Conservation (phyloP, 1,140 invertebrate species). For the Aphelenchoides fujianensis region DNA sequence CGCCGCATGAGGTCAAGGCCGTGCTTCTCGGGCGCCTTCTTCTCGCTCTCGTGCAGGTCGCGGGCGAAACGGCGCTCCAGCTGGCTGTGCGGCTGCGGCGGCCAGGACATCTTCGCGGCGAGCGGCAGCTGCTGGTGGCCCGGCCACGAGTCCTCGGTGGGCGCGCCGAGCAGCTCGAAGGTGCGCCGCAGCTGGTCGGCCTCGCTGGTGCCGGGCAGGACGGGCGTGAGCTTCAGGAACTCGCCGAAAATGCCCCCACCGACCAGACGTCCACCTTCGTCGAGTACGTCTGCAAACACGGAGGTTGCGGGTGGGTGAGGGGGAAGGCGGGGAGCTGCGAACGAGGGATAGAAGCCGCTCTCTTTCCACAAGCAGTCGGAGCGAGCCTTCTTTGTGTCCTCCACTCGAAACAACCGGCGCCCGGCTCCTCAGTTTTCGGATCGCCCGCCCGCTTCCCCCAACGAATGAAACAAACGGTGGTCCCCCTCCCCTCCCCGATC, state of each 20-base stretch:
- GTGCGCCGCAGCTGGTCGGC: conserved; percentile 73
- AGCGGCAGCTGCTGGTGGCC: conserved; percentile 83
- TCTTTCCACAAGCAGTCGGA: no score
- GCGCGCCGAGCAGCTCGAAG: conserved; percentile 84
- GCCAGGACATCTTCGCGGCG: conserved; percentile 34
- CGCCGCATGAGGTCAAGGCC: conserved; percentile 12
- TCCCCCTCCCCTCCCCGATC: no score
- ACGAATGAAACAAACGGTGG: no score
- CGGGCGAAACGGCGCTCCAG: conserved; percentile 66
- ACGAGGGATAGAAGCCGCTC: no score
- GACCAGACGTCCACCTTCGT: conserved; percentile 96
- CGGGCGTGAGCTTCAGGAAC: conserved; percentile 84
- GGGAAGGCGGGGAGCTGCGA: no score
- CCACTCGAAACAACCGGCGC: no score
- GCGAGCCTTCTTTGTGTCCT: no score
- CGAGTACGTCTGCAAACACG: conserved; percentile 68
- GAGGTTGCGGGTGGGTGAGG: no score
- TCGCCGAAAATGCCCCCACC: conserved; percentile 96
- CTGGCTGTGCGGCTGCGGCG: conserved; percentile 67
- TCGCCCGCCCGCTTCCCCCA: no score
- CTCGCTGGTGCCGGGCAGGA: conserved; percentile 81
- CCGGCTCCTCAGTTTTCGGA: no score
- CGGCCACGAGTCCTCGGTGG: conserved; percentile 90
- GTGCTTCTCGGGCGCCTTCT: conserved; percentile 74
- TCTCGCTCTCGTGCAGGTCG: conserved; percentile 48